Percentiles rank a stretch among this genome's conserved stretches.
These are phyloP conservation scores for Poeciliopsis occidentalis DNA, from an alignment of 2,113 vertebrate species.

Conservation along the genomic window DNA sequence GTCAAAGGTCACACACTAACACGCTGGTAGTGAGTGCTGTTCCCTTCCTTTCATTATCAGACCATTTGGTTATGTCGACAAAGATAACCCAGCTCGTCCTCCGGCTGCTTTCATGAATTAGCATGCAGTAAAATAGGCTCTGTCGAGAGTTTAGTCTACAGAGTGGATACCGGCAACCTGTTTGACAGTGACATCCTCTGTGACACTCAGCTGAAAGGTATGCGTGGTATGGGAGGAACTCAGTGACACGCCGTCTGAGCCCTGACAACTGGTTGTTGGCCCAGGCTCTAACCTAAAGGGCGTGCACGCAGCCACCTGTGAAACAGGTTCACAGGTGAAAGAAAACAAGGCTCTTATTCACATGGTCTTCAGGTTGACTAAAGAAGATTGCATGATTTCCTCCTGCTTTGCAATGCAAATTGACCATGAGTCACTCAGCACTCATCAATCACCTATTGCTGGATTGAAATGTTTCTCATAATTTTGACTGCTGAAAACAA, in stretches of 20 bases:
- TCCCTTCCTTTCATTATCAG: neutral
- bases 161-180: constrained; percentile 9
- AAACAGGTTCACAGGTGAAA: constrained; percentile 37
- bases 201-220: constrained; percentile 45
- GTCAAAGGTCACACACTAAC: constrained; percentile 35
- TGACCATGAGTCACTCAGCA: neutral
- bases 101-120: constrained; percentile 3
- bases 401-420: constrained; percentile 29
- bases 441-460: constrained; percentile 6
- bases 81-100: neutral
- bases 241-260: constrained; percentile 16
- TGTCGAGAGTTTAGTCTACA: neutral
- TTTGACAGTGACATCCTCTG: constrained; percentile 28
- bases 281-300: neutral
- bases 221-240: constrained; percentile 37
- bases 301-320: neutral
- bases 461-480: neutral
- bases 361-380: constrained; percentile 7
- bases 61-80: neutral
- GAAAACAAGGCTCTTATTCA: neutral
- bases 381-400: neutral
- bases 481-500: neutral
- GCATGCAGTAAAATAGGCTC: neutral
- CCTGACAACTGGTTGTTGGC: constrained; percentile 4
- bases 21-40: constrained; percentile 10